Evolutionary conservation across 2,888 invertebrate genomes (phyloP).

Genomic region (Willowsia nigromaculata): DNA sequence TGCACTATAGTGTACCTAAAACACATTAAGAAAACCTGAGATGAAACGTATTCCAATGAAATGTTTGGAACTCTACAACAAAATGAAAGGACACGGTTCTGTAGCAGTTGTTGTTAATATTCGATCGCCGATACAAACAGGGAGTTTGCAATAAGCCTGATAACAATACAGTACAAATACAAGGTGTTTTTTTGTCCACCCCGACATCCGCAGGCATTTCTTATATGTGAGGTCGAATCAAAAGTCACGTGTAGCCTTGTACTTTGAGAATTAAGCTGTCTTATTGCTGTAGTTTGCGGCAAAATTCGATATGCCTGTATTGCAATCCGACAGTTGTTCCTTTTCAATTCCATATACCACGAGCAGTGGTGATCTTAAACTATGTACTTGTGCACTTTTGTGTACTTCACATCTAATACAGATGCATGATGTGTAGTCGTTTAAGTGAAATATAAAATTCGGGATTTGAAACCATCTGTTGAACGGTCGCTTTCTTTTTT

Average conservation of each 20-base stretch:
- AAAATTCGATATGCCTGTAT: background rate
- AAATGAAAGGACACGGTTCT: too few relatives aligned
- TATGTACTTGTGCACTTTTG: background rate
- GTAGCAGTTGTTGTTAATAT: too few relatives aligned
- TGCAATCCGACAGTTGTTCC: background rate
- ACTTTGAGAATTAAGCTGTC: background rate
- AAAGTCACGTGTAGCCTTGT: background rate
- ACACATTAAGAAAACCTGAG: too few relatives aligned
- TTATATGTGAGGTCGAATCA: background rate
- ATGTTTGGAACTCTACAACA: background rate
- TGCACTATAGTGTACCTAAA: background rate
- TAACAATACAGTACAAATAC: background rate
- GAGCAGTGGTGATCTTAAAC: too few relatives aligned
- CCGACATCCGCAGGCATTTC: background rate
- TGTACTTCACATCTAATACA: background rate
- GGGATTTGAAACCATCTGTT: slow-evolving; percentile 55
- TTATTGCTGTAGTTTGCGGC: background rate
- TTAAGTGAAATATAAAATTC: background rate
- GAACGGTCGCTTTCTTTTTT: slow-evolving; percentile 31
- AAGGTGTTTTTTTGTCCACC: background rate
- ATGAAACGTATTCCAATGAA: too few relatives aligned
- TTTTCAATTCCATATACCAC: background rate
- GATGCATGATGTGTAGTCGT: background rate
- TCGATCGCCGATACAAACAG: too few relatives aligned
- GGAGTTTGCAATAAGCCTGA: too few relatives aligned